Evolutionary conservation across 1,140 invertebrate species (phyloP), one percentile per base, ranked within the genome.

Genomic region (Vollenhovia emeryi): DNA sequence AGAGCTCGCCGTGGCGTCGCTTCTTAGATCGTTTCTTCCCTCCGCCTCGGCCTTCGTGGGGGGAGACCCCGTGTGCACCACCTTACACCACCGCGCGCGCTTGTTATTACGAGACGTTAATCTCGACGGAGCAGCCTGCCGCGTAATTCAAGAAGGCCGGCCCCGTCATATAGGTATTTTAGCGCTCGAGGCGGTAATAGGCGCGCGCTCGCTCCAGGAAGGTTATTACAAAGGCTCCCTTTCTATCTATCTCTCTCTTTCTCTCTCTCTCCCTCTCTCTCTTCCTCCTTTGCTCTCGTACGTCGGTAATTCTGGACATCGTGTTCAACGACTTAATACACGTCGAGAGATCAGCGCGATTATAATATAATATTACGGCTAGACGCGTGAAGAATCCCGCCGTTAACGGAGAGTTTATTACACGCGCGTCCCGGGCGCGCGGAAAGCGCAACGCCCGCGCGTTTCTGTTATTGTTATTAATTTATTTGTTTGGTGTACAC

Each of bases 131-230:
- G 43, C 74, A 55, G 74, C 62, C 76, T 59, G 27, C 64, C 57
- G 78, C 71, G 88, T 85, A 88, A 86, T 86, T 86, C 85, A 88
- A 87, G 84, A 83, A 86, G 84, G 75, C 78, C 62, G 84, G 68
- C 74, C 76, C 83, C 85, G 85, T 86, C 83, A 86, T 86, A 86
- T 86, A 84, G 82, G 85, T 86, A 86, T 86, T 86, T 86, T 86
- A 84, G 50, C 85, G 69, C 83, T 84, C 80, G 80, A 76, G 60
- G 85, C 85, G 80, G 85, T 86, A 86, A 86, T 86, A 86, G 85
- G 66, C 79, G 55, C 83, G 85, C 68, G 66, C 52, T 57, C 78
- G 69, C 78, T 86, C 40, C 59, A 30, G 50, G 69, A 74, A 79
- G 85, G 59, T 86, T 84, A 84, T 86, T 86, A 86, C 78, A 78